phyloP scores from a whole-genome alignment of 2,113 vertebrate species.

The Gadus macrocephalus region DNA sequence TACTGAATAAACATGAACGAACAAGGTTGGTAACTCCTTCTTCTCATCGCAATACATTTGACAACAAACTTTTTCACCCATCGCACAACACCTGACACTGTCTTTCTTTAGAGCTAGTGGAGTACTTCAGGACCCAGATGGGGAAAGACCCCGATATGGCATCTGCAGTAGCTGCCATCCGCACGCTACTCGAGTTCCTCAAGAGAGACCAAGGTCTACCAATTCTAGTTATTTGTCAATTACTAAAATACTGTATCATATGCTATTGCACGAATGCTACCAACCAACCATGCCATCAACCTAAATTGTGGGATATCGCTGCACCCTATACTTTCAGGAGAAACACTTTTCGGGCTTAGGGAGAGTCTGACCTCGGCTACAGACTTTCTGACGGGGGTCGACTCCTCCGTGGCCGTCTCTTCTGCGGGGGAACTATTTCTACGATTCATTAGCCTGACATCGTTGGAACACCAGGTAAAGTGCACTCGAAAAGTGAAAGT shows the following conservation, averaged over 20 bases:
- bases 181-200: slow-evolving; percentile 85
- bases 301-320: too few relatives aligned
- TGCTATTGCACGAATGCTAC: too few relatives aligned
- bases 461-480: slow-evolving; percentile 85
- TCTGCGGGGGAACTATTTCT: slow-evolving; percentile 95
- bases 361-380: slow-evolving; percentile 87
- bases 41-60: not conserved
- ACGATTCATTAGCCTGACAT: slow-evolving; percentile 95
- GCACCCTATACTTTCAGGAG: slow-evolving; percentile 66
- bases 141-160: slow-evolving; percentile 83
- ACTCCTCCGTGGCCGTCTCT: slow-evolving; percentile 93
- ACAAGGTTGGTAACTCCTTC: slow-evolving; percentile 48
- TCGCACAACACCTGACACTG: too few relatives aligned
- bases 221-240: not conserved
- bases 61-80: not conserved
- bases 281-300: not conserved
- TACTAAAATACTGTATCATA: too few relatives aligned
- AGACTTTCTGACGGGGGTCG: slow-evolving; percentile 77
- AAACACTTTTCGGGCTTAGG: slow-evolving; percentile 88
- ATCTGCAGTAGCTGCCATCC: slow-evolving; percentile 92
- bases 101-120: slow-evolving; percentile 77
- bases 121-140: slow-evolving; percentile 87
- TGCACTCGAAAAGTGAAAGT: too few relatives aligned
- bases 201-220: slow-evolving; percentile 83
- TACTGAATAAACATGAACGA: slow-evolving; percentile 54